Base-by-base conservation (phyloP, 2,797 vertebrate species). In the Tapera naevia region DNA sequence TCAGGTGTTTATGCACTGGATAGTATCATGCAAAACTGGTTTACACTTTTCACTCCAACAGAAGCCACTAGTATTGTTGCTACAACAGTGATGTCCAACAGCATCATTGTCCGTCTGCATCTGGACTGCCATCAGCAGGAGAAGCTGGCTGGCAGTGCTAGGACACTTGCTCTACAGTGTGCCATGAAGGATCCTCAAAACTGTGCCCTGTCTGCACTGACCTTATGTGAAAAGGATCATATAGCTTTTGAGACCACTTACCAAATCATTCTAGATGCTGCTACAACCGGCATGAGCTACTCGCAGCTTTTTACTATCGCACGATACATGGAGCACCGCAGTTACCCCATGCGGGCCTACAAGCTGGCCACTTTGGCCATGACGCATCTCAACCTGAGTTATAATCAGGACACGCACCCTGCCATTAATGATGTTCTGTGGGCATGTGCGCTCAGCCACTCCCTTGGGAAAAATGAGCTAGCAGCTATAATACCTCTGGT, bases 331-430 rank as follows among this genome's bases (percentile, higher is more conserved):
- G 99, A 99, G 89, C 99, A 99, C 97, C 99, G 98, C 0, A 99
- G 99, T 71, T 99, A 99, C 96, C 99, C 99, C 3, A 99, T 99
- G 98, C 97, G 99, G 93, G 99, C 99, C 33, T 99, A 99, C 86
- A 99, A 99, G 96, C 98, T 99, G 97, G 99, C 99, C 51, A 99
- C 99, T 7, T 97, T 99, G 97, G 99, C 99, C 88, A 99, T 99
- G 98, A 98, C 99, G 3, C 99, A 99, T 94, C 98, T 99, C 97
- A 99, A 99, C 98, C 98, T 99, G 98, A 99, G 99, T 97, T 99
- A 99, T 98, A 99, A 99, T 98, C 99, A 99, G 99, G 99, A 99
- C 98, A 99, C 99, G 10, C 99, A 99, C 98, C 99, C 99, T 88
- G 99, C 99, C 98, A 99, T 99, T 98, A 99, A 99, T 50, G 99